Conservation (phyloP, 2,888 invertebrate species). For the Drosophila planitibia region DNA sequence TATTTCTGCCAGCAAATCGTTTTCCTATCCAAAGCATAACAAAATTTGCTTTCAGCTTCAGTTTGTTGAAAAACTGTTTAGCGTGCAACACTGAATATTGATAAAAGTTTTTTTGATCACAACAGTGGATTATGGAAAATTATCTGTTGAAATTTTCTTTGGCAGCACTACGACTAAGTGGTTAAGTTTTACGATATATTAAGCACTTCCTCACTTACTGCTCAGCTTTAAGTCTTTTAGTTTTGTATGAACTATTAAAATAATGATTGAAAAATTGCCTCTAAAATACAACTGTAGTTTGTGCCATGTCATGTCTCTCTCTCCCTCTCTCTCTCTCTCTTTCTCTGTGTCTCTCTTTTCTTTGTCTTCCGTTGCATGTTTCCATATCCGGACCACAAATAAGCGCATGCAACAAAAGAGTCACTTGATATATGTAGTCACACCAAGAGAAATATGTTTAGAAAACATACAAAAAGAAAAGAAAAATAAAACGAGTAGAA, state of each 20-base stretch:
- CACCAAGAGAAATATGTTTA: slow-evolving; percentile 31
- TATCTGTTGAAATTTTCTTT: not conserved
- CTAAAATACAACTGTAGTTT: slow-evolving; percentile 9
- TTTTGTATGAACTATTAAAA: not conserved
- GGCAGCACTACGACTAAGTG: not conserved
- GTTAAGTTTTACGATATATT: not conserved
- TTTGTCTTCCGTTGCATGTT: slow-evolving; percentile 58
- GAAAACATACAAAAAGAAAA: slow-evolving; percentile 10
- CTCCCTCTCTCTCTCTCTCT: not conserved
- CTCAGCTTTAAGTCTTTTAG: not conserved
- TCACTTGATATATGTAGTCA: slow-evolving; percentile 29
- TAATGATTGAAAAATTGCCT: not conserved
- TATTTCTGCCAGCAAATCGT: not conserved
- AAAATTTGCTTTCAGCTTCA: not conserved
- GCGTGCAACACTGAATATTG: not conserved
- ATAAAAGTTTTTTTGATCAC: not conserved
- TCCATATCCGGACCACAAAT: slow-evolving; percentile 68
- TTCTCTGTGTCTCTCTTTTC: not conserved
- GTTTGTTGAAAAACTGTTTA: not conserved
- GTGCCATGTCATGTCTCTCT: not conserved
- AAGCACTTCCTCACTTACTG: not conserved
- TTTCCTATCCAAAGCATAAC: not conserved
- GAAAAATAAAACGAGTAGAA: not conserved
- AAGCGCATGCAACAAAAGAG: slow-evolving; percentile 38
- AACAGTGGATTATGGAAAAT: not conserved